Base-by-base conservation (phyloP, 2,113 vertebrate species). In the Syngnathus typhle region DNA sequence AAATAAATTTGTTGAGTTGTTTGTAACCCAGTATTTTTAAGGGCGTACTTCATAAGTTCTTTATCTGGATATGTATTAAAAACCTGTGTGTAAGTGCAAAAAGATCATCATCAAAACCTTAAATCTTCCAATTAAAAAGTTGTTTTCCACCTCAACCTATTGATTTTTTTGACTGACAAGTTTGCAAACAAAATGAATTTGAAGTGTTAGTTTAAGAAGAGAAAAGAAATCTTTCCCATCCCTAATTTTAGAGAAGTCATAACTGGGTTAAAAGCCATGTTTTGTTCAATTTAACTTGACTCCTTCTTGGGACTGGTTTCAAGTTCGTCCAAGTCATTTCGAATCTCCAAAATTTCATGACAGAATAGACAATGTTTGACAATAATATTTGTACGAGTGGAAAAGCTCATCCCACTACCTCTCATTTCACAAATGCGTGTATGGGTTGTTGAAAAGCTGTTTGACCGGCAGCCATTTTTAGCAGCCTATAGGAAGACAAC, bases 381-480 rank as follows among this genome's bases (percentile, higher is more conserved):
- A 47, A 47, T 47, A 47, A 47, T 13, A 15, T 47, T 41, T 41
- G 41, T 11, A 10, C 11, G 41, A 47, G 16, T 47, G 46, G 46
- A 47, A 18, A 16, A 16, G 16, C 15, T 47, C 16, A 16, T 47
- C 16, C 5, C 46, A 13, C 46, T 13, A 15, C 15, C 12, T 47
- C 46, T 47, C 46, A 47, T 16, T 47, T 59, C 13, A 37, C 36
- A 27, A 36, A 36, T 52, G 49, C 9, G 49, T 21, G 49, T 36
- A 36, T 36, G 55, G 2, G 60, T 60, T 54, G 67, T 41, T 70
- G 12, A 70, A 71, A 71, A 80, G 67, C 51, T 71, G 27, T 19
- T 68, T 56, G 67, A 66, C 69, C 80, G 51, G 62, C 62, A 69
- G 71, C 78, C 67, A 78, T 83, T 77, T 72, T 60, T 56, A 68